These are phyloP conservation scores for Propsilocerus akamusi DNA, from an alignment of 1,140 invertebrate genomes.

Conservation along the genomic window DNA sequence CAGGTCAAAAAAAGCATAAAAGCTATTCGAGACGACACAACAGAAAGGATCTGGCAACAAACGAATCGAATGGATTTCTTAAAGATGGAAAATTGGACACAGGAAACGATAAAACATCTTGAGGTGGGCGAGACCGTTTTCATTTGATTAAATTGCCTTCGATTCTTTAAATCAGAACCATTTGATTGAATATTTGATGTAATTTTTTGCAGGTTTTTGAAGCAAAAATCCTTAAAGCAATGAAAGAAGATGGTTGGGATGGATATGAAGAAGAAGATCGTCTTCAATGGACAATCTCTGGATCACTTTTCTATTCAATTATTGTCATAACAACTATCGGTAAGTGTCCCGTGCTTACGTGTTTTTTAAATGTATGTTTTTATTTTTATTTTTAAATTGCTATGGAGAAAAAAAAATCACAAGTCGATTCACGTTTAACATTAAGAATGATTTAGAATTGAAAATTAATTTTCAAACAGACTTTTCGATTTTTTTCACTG, in stretches of 20 bases:
- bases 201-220: constrained; percentile 45
- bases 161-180: background rate
- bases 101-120: constrained; percentile 33
- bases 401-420: background rate
- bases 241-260: constrained; percentile 83
- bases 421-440: too few relatives aligned
- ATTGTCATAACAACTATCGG: constrained; percentile 95
- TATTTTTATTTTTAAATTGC: background rate
- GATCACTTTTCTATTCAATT: constrained; percentile 88
- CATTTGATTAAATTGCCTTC: constrained; percentile 1
- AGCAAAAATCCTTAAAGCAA: constrained; percentile 56
- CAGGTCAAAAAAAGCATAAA: constrained; percentile 65
- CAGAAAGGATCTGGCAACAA: constrained; percentile 59
- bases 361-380: background rate
- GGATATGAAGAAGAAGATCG: constrained; percentile 57
- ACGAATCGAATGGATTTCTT: constrained; percentile 44
- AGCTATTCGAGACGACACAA: constrained; percentile 48
- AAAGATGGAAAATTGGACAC: constrained; percentile 52
- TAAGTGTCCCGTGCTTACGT: constrained; percentile 28
- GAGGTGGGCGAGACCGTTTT: constrained; percentile 21
- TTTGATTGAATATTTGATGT: constrained; percentile 6
- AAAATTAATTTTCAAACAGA: too few relatives aligned
- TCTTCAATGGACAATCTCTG: constrained; percentile 77
- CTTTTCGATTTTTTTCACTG: background rate
- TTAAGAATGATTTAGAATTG: too few relatives aligned